A percentile compares a stretch with the other conserved stretches of the same genome.
Evolutionary conservation across 1,140 invertebrate genomes (phyloP).

Genomic region (Drosophila melanica): DNA sequence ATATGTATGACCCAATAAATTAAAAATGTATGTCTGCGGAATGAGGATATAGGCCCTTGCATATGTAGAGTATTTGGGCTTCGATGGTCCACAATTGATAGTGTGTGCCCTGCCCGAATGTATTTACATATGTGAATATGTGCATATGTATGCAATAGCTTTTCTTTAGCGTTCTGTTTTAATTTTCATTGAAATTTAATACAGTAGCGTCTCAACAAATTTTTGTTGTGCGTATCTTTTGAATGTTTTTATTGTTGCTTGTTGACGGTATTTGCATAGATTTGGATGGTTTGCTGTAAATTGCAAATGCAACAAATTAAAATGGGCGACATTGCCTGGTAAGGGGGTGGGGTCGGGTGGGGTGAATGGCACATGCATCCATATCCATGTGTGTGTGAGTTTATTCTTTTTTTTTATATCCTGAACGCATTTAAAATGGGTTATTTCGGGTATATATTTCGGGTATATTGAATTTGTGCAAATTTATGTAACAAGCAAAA

Average conservation of each 20-base stretch:
- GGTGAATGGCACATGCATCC: too few relatives aligned
- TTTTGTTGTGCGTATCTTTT: slow-evolving; percentile 44
- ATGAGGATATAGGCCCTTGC: not conserved
- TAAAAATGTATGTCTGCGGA: not conserved
- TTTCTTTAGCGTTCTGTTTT: slow-evolving; percentile 47
- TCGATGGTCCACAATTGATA: slow-evolving; percentile 3
- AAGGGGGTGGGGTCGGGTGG: too few relatives aligned
- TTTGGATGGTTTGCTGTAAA: slow-evolving; percentile 38
- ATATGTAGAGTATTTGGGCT: slow-evolving; percentile 18
- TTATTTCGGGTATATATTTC: too few relatives aligned
- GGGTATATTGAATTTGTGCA: too few relatives aligned
- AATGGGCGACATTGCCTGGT: slow-evolving; percentile 8
- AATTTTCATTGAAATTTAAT: slow-evolving; percentile 71
- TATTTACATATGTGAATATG: slow-evolving; percentile 27
- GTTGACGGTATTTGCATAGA: slow-evolving; percentile 55
- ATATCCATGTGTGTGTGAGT: too few relatives aligned
- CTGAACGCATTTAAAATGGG: too few relatives aligned
- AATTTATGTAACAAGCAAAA: too few relatives aligned
- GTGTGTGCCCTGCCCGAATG: not conserved
- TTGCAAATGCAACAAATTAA: slow-evolving; percentile 32
- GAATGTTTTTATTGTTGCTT: slow-evolving; percentile 17
- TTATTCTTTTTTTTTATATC: too few relatives aligned
- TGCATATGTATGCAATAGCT: slow-evolving; percentile 15
- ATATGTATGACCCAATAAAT: not conserved
- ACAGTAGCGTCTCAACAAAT: slow-evolving; percentile 34